Evolutionary conservation across 2,888 invertebrate species (phyloP), one percentile per base, ranked within the genome.

Genomic region (Eremobia ochroleuca): DNA sequence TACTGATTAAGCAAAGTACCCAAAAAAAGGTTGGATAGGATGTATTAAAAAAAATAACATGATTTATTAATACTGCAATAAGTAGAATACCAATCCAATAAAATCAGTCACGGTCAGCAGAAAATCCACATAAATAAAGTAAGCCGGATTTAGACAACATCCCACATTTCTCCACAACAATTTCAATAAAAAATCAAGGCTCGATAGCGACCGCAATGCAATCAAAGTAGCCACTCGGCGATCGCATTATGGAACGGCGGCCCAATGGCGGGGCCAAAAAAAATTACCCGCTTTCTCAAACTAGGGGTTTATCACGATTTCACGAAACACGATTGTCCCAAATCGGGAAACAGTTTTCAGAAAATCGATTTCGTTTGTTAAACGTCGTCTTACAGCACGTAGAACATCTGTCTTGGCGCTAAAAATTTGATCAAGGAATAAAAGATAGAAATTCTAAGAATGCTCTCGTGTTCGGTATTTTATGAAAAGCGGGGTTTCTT

Each of bases 181-280:
- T 84, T 83, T 81, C 77, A 82, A 82, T 86, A 88, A 88, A 88
- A 86, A 78, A 68, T 88, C 82, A 76, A 65, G 73, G 67, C 64
- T 79, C 77, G 73, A 75, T 76, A 59, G 72, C 62, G 61, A 68
- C 88, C 86, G 77, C 87, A 86, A 86, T 85, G 87, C 82, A 87
- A 87, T 87, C 85, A 84, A 87, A 88, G 87, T 88, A 84, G 77
- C 84, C 82, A 86, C 82, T 88, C 76, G 69, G 69, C 65, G 64
- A 78, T 78, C 81, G 81, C 75, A 81, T 84, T 85, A 66, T 86
- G 74, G 77, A 77, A 77, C 76, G 76, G 55, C 68, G 73, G 76
- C 64, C 77, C 72, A 74, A 80, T 82, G 77, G 87, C 62, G 58
- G 49, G 71, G 69, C 21, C 74, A 64, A 70, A 79, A 84, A 73